These are phyloP conservation scores for Andrena praecox DNA, from an alignment of 2,888 invertebrate species.

Conservation along the genomic window DNA sequence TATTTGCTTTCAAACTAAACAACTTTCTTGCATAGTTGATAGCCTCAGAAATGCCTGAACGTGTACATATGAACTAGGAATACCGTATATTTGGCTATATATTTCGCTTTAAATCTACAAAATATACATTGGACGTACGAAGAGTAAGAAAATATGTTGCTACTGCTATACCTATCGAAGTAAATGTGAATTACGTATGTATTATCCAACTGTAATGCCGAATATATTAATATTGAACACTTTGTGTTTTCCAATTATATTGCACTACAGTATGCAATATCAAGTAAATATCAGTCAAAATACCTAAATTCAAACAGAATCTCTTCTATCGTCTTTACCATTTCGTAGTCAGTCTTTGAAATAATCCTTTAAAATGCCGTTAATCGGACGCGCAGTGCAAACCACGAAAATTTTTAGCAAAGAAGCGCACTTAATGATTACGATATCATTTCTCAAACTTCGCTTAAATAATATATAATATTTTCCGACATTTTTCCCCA, in stretches of 20 bases:
- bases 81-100: background rate
- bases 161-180: background rate
- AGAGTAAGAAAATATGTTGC: background rate
- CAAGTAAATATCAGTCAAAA: background rate
- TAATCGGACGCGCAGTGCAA: background rate
- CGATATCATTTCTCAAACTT: background rate
- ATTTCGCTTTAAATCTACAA: constrained; percentile 13
- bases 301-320: background rate
- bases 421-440: constrained; percentile 6
- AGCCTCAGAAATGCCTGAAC: background rate
- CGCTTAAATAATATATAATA: constrained; percentile 6
- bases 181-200: background rate
- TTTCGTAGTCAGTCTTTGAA: constrained; percentile 28
- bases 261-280: constrained; percentile 21
- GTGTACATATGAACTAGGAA: background rate
- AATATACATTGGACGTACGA: constrained; percentile 2
- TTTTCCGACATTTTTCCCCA: background rate
- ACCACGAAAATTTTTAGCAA: constrained; percentile 2
- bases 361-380: background rate
- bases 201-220: background rate
- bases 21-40: background rate
- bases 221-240: background rate
- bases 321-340: background rate
- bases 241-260: background rate
- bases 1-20: background rate